Base-by-base conservation (phyloP, 2,888 invertebrate genomes). In the Dasypolia templi region DNA sequence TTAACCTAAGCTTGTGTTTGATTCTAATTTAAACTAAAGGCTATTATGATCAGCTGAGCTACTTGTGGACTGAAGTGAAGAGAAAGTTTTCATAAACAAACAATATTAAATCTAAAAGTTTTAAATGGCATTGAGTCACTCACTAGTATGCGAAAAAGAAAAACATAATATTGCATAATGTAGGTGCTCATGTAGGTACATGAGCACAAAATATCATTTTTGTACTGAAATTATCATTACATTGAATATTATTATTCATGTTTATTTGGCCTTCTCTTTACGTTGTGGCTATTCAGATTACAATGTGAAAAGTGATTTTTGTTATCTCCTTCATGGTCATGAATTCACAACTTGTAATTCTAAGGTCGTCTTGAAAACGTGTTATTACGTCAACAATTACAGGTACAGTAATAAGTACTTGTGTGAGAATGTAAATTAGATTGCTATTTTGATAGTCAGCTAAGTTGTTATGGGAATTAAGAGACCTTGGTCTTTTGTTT, bases 401-500 rank as follows among this genome's bases (percentile, higher is more conserved):
- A 55, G 51, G 29, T 26, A 80, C 55, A 58, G 19, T 64, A 70
- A 72, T 72, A 72, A 39, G 69, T 63, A 61, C 49, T 64, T 78
- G 65, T 70, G 76, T 82, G 80, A 58, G 72, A 85, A 77, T 67
- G 17, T 75, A 39, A 76, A 78, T 72, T 70, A 75, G 71, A 83
- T 84, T 74, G 55, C 59, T 77, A 67, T 75, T 70, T 70, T 76
- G 72, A 73, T 72, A 58, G 61, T 58, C 46, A 32, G 26, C 19
- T 19, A 32, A 12, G 35, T 70, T 44, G 26, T 66, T 56, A 46
- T 84, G 72, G 51, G 82, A 76, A 62, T 72, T 42, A 6, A 22
- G 49, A 64, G 75, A 74, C 74, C 82, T 86, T 85, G 77, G 69
- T 59, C 39, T 61, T 77, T 72, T 85, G 64, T 76, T 72, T 77